A percentile compares a stretch with the other conserved stretches of the same genome.
Conservation (phyloP, 2,888 invertebrate genomes). For the Andrena chrysosceles region DNA sequence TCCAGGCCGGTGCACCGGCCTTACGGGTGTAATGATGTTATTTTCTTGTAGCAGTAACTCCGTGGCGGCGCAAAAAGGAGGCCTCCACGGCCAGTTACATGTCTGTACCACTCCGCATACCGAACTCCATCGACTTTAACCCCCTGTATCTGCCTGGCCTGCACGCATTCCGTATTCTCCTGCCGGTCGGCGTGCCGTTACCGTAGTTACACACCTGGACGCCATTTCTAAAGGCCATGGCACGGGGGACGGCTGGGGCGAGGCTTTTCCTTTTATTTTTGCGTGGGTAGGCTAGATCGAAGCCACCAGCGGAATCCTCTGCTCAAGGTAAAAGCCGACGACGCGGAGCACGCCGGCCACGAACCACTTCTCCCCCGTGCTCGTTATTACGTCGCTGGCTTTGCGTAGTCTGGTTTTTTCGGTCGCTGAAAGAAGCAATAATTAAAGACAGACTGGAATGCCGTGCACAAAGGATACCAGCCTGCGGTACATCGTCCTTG, state of each 20-base stretch:
- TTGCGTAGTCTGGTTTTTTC: constrained; percentile 45
- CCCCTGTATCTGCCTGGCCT: constrained; percentile 59
- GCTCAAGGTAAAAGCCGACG: constrained; percentile 55
- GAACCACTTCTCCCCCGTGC: constrained; percentile 25
- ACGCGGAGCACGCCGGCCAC: constrained; percentile 3
- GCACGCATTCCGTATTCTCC: constrained; percentile 74
- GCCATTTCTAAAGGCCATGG: constrained; percentile 59
- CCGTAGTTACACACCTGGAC: constrained; percentile 73
- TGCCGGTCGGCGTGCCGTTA: constrained; percentile 74
- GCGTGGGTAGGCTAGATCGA: constrained; percentile 60
- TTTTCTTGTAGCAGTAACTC: constrained; percentile 80
- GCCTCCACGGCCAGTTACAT: constrained; percentile 71
- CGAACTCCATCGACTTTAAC: constrained; percentile 73
- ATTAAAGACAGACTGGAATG: constrained; percentile 65
- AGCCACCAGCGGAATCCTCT: constrained; percentile 52
- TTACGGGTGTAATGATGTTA: constrained; percentile 80
- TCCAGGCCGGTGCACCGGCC: constrained; percentile 51
- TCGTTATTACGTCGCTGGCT: constrained; percentile 62
- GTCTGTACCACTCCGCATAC: constrained; percentile 74
- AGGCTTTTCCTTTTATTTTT: constrained; percentile 54
- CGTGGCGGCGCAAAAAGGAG: constrained; percentile 66
- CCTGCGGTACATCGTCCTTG: constrained; percentile 18
- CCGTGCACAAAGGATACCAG: constrained; percentile 45
- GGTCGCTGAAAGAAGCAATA: constrained; percentile 41
- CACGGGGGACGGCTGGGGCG: background rate